Evolutionary conservation across 2,888 invertebrate genomes (phyloP).

Genomic region (Matsumyia berberina): DNA sequence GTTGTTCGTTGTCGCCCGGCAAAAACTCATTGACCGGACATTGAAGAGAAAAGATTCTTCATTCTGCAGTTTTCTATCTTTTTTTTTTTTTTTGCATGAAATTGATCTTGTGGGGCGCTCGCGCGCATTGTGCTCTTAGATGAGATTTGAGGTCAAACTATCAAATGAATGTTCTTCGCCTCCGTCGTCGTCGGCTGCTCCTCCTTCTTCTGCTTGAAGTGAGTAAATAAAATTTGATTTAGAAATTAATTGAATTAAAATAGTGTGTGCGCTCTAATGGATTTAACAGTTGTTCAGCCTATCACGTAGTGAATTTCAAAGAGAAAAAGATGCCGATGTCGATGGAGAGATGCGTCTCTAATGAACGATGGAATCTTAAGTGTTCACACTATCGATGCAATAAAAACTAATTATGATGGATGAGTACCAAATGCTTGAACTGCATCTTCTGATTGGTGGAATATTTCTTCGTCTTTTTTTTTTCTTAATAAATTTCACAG

Average conservation of each 20-base stretch:
- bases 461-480: not conserved
- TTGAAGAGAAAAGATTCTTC: slow-evolving; percentile 54
- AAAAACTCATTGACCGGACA: slow-evolving; percentile 68
- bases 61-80: slow-evolving; percentile 18
- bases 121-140: slow-evolving; percentile 15
- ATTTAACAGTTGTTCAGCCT: not conserved
- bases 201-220: not conserved
- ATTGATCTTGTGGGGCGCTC: slow-evolving; percentile 39
- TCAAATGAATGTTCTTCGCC: slow-evolving; percentile 32
- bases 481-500: not conserved
- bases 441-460: not conserved
- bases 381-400: slow-evolving; percentile 27
- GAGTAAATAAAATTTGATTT: slow-evolving; percentile 41
- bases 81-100: slow-evolving; percentile 12
- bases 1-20: not conserved
- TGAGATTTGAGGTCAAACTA: slow-evolving; percentile 59
- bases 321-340: slow-evolving; percentile 14
- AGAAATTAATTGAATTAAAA: slow-evolving; percentile 51
- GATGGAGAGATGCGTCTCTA: slow-evolving; percentile 11
- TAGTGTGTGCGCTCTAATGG: slow-evolving; percentile 3
- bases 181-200: not conserved
- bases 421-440: slow-evolving; percentile 24
- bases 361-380: slow-evolving; percentile 19
- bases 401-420: slow-evolving; percentile 54
- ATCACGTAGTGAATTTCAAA: not conserved